These are phyloP conservation scores for Conomelus anceps DNA, from an alignment of 2,888 invertebrate genomes.

Conservation along the genomic window DNA sequence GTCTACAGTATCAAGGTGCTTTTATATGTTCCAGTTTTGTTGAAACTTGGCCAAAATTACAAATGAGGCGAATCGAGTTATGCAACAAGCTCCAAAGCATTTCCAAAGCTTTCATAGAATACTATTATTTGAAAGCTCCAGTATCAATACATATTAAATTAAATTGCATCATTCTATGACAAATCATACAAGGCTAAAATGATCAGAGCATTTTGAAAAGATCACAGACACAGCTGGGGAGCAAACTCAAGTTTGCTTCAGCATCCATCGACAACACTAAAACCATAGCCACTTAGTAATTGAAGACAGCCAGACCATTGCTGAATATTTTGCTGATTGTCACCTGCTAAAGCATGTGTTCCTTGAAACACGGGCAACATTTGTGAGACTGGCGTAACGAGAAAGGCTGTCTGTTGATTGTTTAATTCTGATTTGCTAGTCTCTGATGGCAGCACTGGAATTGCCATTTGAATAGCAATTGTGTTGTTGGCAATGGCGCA, in stretches of 20 bases:
- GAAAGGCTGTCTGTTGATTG: conserved; percentile 14
- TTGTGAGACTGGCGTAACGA: conserved; percentile 21
- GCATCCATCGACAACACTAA: not conserved
- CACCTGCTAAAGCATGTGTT: no score
- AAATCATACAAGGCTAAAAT: not conserved
- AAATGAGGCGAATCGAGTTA: no score
- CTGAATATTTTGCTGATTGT: conserved; percentile 12
- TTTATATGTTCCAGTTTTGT: no score
- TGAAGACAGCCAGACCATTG: conserved; percentile 9
- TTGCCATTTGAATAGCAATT: conserved; percentile 15
- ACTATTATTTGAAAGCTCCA: no score
- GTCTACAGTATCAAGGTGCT: no score
- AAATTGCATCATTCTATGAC: no score
- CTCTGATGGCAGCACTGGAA: conserved; percentile 21
- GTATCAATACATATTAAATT: no score
- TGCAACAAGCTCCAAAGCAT: no score
- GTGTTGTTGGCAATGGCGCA: conserved; percentile 8
- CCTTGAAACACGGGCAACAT: conserved; percentile 13
- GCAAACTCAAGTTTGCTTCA: not conserved
- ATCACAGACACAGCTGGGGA: not conserved
- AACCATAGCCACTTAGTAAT: not conserved
- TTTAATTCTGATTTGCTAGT: conserved; percentile 17
- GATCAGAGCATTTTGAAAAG: not conserved
- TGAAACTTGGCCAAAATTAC: no score
- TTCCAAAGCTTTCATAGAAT: no score